Conservation (phyloP, 2,113 vertebrate species). For the Cynoglossus semilaevis region DNA sequence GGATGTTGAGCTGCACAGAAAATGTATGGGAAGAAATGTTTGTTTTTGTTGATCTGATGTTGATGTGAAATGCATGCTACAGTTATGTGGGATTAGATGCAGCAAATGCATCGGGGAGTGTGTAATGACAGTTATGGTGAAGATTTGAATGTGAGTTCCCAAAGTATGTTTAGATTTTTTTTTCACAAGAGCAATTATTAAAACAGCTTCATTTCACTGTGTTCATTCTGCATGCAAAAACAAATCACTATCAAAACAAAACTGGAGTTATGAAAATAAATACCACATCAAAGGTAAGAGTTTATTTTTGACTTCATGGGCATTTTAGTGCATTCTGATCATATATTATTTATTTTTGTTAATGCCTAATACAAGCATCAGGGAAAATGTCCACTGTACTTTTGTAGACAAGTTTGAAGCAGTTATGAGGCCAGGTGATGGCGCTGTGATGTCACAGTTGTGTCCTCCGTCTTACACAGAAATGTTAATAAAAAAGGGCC, state of each 20-base stretch:
- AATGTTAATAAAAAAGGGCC: conserved; percentile 6
- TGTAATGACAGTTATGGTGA: not conserved
- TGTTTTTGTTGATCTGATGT: conserved; percentile 10
- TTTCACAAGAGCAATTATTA: conserved; percentile 11
- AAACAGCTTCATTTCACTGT: conserved; percentile 33
- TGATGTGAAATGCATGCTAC: conserved; percentile 6
- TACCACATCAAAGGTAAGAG: not conserved
- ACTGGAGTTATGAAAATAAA: conserved; percentile 25
- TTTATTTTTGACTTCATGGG: conserved; percentile 15
- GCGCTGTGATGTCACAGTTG: conserved; percentile 1
- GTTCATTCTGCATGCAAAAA: conserved; percentile 19
- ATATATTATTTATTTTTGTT: conserved; percentile 43
- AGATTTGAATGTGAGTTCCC: conserved; percentile 18
- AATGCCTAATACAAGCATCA: conserved; percentile 43
- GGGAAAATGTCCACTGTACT: conserved; percentile 48
- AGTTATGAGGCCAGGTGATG: conserved; percentile 18
- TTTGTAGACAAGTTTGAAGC: conserved; percentile 39
- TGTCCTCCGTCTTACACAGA: conserved; percentile 3
- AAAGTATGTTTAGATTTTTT: conserved; percentile 27
- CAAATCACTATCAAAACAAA: not conserved
- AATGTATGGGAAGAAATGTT: not conserved
- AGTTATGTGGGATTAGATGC: conserved; percentile 4
- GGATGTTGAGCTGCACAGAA: conserved; percentile 53
- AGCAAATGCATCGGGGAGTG: not conserved
- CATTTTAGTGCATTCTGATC: conserved; percentile 41